Evolutionary conservation across 2,113 vertebrate species (phyloP).

Genomic region (Dolichallabes microphthalmus): DNA sequence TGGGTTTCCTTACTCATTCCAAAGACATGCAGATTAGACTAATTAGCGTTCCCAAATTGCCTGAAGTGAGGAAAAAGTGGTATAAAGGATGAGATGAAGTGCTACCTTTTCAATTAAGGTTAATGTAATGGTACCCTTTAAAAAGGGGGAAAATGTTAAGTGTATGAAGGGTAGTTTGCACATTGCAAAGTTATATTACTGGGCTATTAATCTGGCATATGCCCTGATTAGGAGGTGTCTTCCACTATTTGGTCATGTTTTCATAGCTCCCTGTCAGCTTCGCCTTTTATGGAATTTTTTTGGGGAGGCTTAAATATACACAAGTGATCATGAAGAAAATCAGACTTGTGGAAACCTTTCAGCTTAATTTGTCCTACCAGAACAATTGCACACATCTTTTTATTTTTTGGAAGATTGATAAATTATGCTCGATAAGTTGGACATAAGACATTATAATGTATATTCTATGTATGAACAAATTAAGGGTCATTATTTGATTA

Average conservation of each 20-base stretch:
- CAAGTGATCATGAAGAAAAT: background rate
- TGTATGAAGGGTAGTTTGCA: background rate
- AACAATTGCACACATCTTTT: too few species aligned
- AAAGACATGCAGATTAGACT: too few species aligned
- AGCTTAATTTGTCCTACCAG: too few species aligned
- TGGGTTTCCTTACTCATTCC: too few species aligned
- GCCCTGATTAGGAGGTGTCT: background rate
- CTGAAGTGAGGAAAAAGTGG: too few species aligned
- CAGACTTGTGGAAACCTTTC: background rate
- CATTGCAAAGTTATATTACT: too few species aligned
- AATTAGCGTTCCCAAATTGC: too few species aligned
- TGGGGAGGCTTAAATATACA: background rate
- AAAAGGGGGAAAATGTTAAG: background rate
- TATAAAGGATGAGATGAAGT: too few species aligned
- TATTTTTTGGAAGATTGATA: background rate
- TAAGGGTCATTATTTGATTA: background rate
- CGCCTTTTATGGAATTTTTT: background rate
- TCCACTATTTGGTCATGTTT: background rate
- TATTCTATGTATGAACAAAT: background rate
- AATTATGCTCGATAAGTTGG: background rate
- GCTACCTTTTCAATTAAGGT: too few species aligned
- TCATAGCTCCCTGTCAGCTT: background rate
- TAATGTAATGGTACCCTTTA: background rate
- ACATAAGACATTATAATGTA: too few species aligned
- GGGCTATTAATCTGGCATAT: too few species aligned